Percentiles rank a stretch among this genome's conserved stretches.
Conservation (phyloP, 2,797 vertebrate genomes). For the Phalanger gymnotis region DNA sequence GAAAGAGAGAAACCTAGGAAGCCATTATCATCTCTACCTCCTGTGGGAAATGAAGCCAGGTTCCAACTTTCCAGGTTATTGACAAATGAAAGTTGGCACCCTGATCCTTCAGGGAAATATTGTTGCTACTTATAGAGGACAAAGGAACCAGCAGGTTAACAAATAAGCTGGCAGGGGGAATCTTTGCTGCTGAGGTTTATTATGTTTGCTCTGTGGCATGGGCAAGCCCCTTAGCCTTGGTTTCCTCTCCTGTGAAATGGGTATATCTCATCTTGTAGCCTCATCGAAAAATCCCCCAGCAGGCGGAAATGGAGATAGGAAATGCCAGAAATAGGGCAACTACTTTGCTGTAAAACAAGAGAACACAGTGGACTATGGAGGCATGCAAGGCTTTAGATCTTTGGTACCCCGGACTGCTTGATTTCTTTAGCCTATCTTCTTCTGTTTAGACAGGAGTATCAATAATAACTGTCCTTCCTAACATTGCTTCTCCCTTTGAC, state of each 20-base stretch:
- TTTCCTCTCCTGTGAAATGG: constrained; percentile 69
- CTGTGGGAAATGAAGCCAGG: not conserved
- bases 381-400: not conserved
- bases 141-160: not conserved
- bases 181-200: constrained; percentile 10
- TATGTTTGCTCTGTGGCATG: constrained; percentile 13
- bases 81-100: not conserved
- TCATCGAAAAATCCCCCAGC: constrained; percentile 69
- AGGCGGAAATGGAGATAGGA: constrained; percentile 16
- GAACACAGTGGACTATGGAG: not conserved
- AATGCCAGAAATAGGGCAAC: constrained; percentile 55
- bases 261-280: constrained; percentile 39
- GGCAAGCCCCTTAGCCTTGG: constrained; percentile 68
- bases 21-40: not conserved
- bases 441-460: constrained; percentile 2
- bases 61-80: not conserved
- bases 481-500: not conserved
- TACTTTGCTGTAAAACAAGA: not conserved
- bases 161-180: constrained; percentile 21
- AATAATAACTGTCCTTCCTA: not conserved
- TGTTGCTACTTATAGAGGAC: not conserved
- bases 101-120: not conserved
- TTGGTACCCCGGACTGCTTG: not conserved
- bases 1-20: not conserved
- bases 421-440: not conserved